Percentiles rank a stretch among this genome's conserved stretches.
These are phyloP conservation scores for Sitodiplosis mosellana DNA, from an alignment of 1,140 invertebrate genomes.

Conservation along the genomic window DNA sequence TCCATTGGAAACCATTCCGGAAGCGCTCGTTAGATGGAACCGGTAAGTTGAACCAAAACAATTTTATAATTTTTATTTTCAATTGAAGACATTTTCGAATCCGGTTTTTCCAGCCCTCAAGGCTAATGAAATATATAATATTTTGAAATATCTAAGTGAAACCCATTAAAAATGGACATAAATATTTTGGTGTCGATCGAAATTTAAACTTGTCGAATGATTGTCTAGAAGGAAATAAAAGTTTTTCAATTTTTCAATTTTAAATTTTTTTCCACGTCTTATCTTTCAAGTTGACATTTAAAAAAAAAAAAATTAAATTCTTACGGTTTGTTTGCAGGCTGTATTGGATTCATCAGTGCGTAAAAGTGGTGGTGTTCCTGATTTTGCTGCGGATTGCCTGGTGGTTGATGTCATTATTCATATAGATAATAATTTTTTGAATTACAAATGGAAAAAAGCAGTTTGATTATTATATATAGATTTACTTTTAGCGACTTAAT, in stretches of 20 bases:
- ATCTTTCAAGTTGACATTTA: no score
- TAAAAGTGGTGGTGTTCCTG: constrained; percentile 5
- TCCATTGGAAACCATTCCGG: constrained; percentile 38
- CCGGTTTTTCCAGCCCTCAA: neutral
- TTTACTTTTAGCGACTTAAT: no score
- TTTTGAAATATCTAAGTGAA: no score
- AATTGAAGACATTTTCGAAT: no score
- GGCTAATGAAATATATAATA: neutral
- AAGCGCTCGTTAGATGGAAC: constrained; percentile 34
- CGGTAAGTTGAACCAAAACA: constrained; percentile 25
- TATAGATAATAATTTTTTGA: neutral
- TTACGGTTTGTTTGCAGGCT: constrained; percentile 6
- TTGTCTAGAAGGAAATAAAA: no score
- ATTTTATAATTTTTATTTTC: neutral
- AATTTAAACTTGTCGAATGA: no score
- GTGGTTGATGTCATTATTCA: neutral
- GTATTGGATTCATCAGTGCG: constrained; percentile 12
- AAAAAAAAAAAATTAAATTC: neutral
- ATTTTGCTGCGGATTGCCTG: neutral
- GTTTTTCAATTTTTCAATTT: no score
- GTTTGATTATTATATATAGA: no score
- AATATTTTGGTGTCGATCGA: no score
- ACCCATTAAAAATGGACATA: no score
- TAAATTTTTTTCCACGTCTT: no score
- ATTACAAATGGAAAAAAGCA: neutral